Conservation (phyloP, 2,888 invertebrate genomes). For the Tanypteryx hageni region DNA sequence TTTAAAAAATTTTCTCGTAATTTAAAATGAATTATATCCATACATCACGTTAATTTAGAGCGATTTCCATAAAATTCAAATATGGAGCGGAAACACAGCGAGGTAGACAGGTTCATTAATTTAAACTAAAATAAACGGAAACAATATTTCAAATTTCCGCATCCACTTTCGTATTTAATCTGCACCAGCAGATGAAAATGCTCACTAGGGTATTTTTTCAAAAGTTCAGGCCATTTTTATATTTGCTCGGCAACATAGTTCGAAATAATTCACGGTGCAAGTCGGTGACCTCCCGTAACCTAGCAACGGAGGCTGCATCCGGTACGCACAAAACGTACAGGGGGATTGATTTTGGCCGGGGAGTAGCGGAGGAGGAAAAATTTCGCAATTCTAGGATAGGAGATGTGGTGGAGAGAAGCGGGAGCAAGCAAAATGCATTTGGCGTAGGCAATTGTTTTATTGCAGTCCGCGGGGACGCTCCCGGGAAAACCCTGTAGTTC, state of each 20-base stretch:
- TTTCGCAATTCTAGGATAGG: neutral
- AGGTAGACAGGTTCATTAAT: too few species aligned
- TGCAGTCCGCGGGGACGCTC: neutral
- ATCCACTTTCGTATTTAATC: too few species aligned
- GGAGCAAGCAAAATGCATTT: neutral
- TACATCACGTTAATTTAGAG: too few species aligned
- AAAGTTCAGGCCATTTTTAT: neutral
- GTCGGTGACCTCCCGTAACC: conserved; percentile 7
- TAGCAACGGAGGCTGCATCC: neutral
- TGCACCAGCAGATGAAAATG: too few species aligned
- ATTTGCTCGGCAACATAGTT: neutral
- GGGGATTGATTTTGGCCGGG: neutral
- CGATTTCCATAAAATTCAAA: too few species aligned
- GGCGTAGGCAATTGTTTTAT: neutral
- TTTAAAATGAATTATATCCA: too few species aligned
- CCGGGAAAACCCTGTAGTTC: neutral
- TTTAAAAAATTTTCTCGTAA: too few species aligned
- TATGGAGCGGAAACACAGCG: too few species aligned
- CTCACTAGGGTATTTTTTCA: too few species aligned
- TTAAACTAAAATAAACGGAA: too few species aligned
- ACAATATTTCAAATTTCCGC: too few species aligned
- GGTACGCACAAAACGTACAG: neutral
- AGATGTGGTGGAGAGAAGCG: neutral
- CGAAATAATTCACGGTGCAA: neutral
- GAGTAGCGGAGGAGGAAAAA: neutral